Evolutionary conservation across 2,113 vertebrate species (phyloP).

Genomic region (Gallinago paraguaiae): DNA sequence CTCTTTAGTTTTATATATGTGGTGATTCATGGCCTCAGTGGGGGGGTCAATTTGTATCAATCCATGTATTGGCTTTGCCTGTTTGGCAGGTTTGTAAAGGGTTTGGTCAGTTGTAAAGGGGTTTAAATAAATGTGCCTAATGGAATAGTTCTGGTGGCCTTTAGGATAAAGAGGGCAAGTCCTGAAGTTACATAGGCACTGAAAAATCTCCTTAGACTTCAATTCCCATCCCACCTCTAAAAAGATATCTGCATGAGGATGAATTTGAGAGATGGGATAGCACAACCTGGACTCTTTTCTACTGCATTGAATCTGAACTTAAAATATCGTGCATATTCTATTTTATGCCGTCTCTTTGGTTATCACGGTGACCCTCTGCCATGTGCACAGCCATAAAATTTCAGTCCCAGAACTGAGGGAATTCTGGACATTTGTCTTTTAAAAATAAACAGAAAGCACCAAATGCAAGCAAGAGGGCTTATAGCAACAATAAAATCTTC

Average conservation of each 20-base stretch:
- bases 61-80: not conserved
- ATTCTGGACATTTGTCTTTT: not conserved
- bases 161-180: not conserved
- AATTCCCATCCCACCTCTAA: not conserved
- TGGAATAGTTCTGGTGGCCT: not conserved
- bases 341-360: not conserved
- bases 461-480: not conserved
- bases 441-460: slow-evolving; percentile 21
- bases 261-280: not conserved
- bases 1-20: not conserved
- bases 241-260: not conserved
- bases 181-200: not conserved
- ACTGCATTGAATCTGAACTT: not conserved
- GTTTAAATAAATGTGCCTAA: not conserved
- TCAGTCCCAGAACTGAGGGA: not conserved
- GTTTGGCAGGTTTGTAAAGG: not conserved
- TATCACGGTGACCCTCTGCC: not conserved
- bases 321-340: not conserved
- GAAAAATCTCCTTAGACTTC: not conserved
- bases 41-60: slow-evolving; percentile 46
- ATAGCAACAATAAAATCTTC: slow-evolving; percentile 7
- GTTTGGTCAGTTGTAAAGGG: not conserved
- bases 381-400: not conserved
- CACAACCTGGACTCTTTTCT: not conserved
- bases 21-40: not conserved